Evolutionary conservation across 2,888 invertebrate species (phyloP).

Genomic region (Cerceris ruficornis): DNA sequence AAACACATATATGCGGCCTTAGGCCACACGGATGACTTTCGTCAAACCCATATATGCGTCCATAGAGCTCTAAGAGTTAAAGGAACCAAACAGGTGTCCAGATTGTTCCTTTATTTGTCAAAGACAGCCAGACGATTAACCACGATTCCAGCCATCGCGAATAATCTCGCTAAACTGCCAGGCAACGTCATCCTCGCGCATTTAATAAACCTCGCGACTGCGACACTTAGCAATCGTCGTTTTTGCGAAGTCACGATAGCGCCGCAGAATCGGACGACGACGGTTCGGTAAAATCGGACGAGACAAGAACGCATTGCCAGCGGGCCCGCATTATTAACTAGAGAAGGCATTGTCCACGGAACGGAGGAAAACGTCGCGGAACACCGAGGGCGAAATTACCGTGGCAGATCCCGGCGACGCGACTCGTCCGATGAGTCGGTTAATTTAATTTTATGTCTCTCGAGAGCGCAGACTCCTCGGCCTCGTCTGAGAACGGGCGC

Average conservation of each 20-base stretch:
- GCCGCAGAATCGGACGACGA: background rate
- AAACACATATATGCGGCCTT: no score
- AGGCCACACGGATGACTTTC: no score
- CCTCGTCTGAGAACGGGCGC: background rate
- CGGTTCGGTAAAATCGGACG: background rate
- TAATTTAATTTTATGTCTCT: slow-evolving; percentile 65
- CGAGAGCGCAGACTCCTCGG: slow-evolving; percentile 6
- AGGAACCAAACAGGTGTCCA: no score
- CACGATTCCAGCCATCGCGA: no score
- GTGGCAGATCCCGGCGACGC: slow-evolving; percentile 53
- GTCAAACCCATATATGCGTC: no score
- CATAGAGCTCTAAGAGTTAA: no score
- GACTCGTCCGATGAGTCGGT: slow-evolving; percentile 60
- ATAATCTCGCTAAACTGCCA: no score
- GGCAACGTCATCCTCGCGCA: no score
- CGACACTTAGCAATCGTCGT: no score
- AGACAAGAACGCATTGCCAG: slow-evolving; percentile 5
- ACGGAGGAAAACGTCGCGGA: slow-evolving; percentile 42
- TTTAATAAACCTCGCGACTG: no score
- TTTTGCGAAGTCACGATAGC: background rate
- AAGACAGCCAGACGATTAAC: no score
- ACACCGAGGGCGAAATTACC: slow-evolving; percentile 65
- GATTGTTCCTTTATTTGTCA: no score
- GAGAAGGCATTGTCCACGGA: slow-evolving; percentile 14
- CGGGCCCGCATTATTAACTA: slow-evolving; percentile 26